Conservation (phyloP, 2,888 invertebrate genomes). For the Biston stratarius region DNA sequence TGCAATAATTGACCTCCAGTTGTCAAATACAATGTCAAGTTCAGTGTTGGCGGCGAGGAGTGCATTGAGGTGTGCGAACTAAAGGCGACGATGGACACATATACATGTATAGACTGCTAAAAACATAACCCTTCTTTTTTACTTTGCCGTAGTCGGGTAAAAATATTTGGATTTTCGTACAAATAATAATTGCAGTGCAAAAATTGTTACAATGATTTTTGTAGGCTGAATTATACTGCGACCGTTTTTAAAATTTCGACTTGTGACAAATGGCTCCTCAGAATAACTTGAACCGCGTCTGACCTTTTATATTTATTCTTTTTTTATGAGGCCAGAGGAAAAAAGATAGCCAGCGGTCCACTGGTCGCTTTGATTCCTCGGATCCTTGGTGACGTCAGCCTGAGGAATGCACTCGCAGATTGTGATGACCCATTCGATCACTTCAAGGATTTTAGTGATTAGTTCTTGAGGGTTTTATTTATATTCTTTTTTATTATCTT, state of each 20-base stretch:
- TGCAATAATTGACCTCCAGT: too few species aligned
- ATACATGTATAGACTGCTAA: too few species aligned
- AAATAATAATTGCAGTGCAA: too few species aligned
- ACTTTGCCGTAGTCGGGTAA: too few species aligned
- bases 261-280: constrained; percentile 26
- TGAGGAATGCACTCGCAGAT: constrained; percentile 45
- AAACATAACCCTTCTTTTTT: too few species aligned
- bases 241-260: constrained; percentile 15
- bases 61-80: too few species aligned
- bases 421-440: constrained; percentile 33
- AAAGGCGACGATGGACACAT: too few species aligned
- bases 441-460: constrained; percentile 32
- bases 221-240: not conserved
- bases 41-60: too few species aligned
- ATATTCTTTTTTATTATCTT: constrained; percentile 9
- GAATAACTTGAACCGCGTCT: constrained; percentile 30
- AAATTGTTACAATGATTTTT: too few species aligned
- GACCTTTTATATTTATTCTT: constrained; percentile 29
- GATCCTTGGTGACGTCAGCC: constrained; percentile 52
- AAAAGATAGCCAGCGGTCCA: constrained; percentile 51
- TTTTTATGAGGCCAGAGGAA: constrained; percentile 33
- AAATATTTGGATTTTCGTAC: too few species aligned
- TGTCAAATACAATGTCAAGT: too few species aligned
- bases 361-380: constrained; percentile 40
- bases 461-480: not conserved